Base-by-base conservation (phyloP, 2,797 vertebrate species). In the Ambastaia sidthimunki region DNA sequence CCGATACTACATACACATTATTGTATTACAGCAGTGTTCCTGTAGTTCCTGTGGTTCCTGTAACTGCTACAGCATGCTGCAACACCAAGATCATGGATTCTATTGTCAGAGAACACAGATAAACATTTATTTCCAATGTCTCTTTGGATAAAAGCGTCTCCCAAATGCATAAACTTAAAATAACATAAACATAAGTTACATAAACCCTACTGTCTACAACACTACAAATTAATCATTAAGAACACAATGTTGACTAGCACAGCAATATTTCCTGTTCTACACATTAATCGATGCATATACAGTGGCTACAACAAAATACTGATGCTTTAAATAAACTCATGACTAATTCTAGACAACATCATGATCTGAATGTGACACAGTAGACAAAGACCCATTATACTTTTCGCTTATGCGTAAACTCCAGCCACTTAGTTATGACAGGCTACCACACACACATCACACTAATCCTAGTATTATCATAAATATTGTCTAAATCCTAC, bases 281-380 rank as follows among this genome's bases (percentile, higher is more conserved):
- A 16, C 10, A 1, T 63, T 50, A 21, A 21, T 74, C 11, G 25
- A 21, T 72, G 23, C 54, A 76, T 48, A 48, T 16, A 50, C 15
- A 44, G 19, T 65, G 65, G n/a, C 28, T 54, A 23, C 1, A 41
- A 68, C 44, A 34, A 12, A 44, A 11, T 4, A 47, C 4, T 57
- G 41, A 18, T 34, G 37, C 75, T 69, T 18, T 50, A 21, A 77
- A 60, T 21, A 60, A 70, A 60, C 54, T 59, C 10, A 13, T 57
- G 21, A 68, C 52, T 60, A 60, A 60, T 70, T 34, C 63, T n/a
- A n/a, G 15, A 67, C 31, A 37, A 16, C 13, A 55, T 67, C 19
- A 31, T 67, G 7, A 34, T 77, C 37, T 31, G 44, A 28, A 62
- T 47, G 21, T 44, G 34, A 68, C 9, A 47, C 41, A 50, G 25